These are phyloP conservation scores for Matsumurasca onukii DNA, from an alignment of 1,140 invertebrate genomes.

Conservation along the genomic window DNA sequence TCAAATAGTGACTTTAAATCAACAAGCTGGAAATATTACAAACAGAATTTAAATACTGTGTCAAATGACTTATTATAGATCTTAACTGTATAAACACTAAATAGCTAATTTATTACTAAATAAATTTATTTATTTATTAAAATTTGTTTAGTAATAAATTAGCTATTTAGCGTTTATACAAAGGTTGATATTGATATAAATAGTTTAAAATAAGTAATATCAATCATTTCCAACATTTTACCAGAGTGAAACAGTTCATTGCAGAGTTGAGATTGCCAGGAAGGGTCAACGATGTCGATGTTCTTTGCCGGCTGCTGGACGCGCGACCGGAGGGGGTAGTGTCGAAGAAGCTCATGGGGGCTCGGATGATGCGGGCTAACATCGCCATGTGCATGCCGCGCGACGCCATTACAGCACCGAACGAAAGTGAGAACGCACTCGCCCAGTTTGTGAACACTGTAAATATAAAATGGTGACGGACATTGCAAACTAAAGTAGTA, in stretches of 20 bases:
- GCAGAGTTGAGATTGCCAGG: slow-evolving; percentile 46
- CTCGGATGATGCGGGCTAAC: slow-evolving; percentile 60
- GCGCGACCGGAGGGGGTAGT: slow-evolving; percentile 68
- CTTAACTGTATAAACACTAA: too few relatives aligned
- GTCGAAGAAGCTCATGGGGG: slow-evolving; percentile 75
- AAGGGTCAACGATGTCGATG: slow-evolving; percentile 56
- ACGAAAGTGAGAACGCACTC: slow-evolving; percentile 50
- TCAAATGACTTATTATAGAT: too few relatives aligned
- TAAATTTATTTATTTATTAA: too few relatives aligned
- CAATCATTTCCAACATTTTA: too few relatives aligned
- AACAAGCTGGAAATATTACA: too few relatives aligned
- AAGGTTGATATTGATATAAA: too few relatives aligned
- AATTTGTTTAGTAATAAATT: too few relatives aligned
- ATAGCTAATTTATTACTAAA: too few relatives aligned
- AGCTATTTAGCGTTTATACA: too few relatives aligned
- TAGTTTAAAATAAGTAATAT: too few relatives aligned
- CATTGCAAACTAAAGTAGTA: background rate
- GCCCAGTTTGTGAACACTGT: slow-evolving; percentile 4
- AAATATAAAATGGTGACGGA: background rate
- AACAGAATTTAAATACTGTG: too few relatives aligned
- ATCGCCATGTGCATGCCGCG: slow-evolving; percentile 58
- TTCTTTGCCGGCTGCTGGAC: slow-evolving; percentile 69
- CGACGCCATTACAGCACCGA: slow-evolving; percentile 53
- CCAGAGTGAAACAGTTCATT: slow-evolving; percentile 51
- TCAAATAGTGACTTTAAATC: too few relatives aligned